Percentiles rank a stretch among this genome's conserved stretches.
Conservation (phyloP, 1,140 invertebrate species). For the Drosophila fuyamai region DNA sequence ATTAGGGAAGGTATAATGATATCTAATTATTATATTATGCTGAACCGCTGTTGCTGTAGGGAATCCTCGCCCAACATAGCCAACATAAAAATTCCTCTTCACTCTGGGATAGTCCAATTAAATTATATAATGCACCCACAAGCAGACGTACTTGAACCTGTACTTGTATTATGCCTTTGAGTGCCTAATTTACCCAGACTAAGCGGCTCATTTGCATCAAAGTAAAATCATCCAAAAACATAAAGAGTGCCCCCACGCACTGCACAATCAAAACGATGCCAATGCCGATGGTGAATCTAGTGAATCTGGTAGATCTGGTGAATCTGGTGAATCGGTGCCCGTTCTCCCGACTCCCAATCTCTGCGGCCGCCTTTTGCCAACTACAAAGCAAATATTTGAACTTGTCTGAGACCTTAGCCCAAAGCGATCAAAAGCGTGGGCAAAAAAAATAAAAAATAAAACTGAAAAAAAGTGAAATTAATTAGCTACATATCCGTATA, state of each 20-base stretch:
- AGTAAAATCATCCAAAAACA: slow-evolving; percentile 50
- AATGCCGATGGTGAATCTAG: slow-evolving; percentile 34
- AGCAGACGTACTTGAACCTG: slow-evolving; percentile 37
- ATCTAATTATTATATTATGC: too few relatives aligned
- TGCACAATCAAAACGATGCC: slow-evolving; percentile 63
- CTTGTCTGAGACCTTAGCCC: slow-evolving; percentile 70
- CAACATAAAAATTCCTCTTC: slow-evolving; percentile 19
- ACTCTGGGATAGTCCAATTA: slow-evolving; percentile 25
- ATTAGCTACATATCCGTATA: slow-evolving; percentile 70
- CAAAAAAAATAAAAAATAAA: slow-evolving; percentile 20
- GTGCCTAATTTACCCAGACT: slow-evolving; percentile 68
- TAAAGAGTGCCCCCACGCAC: slow-evolving; percentile 34
- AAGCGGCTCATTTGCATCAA: slow-evolving; percentile 78
- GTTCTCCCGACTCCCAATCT: slow-evolving; percentile 36
- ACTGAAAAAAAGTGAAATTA: slow-evolving; percentile 70
- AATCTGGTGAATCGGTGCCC: slow-evolving; percentile 12
- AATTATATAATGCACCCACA: slow-evolving; percentile 33
- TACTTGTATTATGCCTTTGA: slow-evolving; percentile 37
- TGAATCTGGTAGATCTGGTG: slow-evolving; percentile 11
- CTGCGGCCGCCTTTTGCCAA: slow-evolving; percentile 54
- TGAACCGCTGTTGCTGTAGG: too few relatives aligned
- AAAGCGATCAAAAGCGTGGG: slow-evolving; percentile 64
- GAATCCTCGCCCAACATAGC: slow-evolving; percentile 15
- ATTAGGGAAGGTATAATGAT: too few relatives aligned
- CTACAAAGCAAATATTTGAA: slow-evolving; percentile 80